Conservation (phyloP, 2,888 invertebrate species). For the Boloria euphrosyne region DNA sequence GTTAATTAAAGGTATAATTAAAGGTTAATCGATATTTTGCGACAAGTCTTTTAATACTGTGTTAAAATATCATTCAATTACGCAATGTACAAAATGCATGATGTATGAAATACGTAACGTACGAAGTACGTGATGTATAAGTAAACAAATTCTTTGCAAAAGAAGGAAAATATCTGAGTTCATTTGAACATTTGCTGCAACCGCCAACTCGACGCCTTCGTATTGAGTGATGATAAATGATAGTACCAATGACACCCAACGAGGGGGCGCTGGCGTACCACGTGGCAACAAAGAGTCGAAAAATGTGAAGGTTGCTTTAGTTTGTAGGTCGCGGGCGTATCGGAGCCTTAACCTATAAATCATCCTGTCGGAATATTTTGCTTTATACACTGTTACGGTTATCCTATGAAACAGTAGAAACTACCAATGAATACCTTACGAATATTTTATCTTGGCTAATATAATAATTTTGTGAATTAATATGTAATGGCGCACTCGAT, state of each 20-base stretch:
- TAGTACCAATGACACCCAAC: constrained; percentile 74
- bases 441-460: neutral
- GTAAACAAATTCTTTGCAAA: constrained; percentile 19
- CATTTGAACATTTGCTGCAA: constrained; percentile 51
- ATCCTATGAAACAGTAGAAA: constrained; percentile 9
- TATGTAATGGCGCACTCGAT: too few species aligned
- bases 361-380: constrained; percentile 70
- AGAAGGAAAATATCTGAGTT: constrained; percentile 39
- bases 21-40: too few species aligned
- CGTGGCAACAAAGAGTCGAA: constrained; percentile 78
- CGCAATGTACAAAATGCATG: neutral
- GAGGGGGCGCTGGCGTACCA: constrained; percentile 65
- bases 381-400: constrained; percentile 28
- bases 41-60: too few species aligned
- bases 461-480: neutral
- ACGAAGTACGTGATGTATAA: neutral
- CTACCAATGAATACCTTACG: constrained; percentile 10
- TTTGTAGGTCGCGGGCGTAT: constrained; percentile 78
- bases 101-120: neutral
- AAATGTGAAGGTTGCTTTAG: constrained; percentile 79
- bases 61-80: neutral
- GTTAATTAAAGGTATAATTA: too few species aligned
- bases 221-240: constrained; percentile 81
- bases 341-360: constrained; percentile 76
- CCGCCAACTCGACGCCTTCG: constrained; percentile 78